These are phyloP conservation scores for Epinephelus moara DNA, from an alignment of 2,113 vertebrate species.

Conservation along the genomic window DNA sequence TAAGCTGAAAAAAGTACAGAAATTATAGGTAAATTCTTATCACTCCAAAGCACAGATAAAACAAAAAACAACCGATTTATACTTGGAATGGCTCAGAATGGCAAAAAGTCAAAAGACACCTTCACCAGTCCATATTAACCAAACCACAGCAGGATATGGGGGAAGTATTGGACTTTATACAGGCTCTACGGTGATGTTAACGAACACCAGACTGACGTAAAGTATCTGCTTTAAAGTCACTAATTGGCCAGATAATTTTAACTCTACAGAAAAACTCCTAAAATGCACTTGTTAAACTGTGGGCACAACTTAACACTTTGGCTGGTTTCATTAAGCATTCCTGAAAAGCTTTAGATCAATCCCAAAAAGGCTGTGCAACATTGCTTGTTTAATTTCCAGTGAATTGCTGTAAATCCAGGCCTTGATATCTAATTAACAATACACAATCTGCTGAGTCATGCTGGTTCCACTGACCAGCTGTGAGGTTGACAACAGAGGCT, in stretches of 20 bases:
- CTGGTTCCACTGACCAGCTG: constrained; percentile 89
- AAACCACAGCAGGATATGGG: constrained; percentile 47
- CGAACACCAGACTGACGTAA: constrained; percentile 44
- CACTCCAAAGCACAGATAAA: neutral
- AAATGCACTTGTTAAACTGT: constrained; percentile 47
- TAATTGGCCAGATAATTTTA: constrained; percentile 57
- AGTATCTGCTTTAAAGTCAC: constrained; percentile 34
- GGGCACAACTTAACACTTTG: neutral
- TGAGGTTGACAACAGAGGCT: constrained; percentile 98
- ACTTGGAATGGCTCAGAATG: constrained; percentile 31
- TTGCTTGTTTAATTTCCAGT: neutral
- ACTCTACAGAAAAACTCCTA: constrained; percentile 16
- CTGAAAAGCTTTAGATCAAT: constrained; percentile 4
- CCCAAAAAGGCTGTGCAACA: neutral
- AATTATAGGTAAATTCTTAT: neutral
- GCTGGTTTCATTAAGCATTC: constrained; percentile 15
- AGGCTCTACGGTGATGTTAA: constrained; percentile 23
- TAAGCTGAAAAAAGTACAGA: neutral
- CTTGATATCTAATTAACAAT: neutral
- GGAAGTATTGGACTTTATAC: constrained; percentile 31
- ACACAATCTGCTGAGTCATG: constrained; percentile 10
- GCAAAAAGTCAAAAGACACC: neutral
- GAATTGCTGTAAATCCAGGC: neutral
- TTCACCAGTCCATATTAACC: constrained; percentile 6
- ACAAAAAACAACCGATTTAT: constrained; percentile 32